phyloP scores from a whole-genome alignment of 2,888 invertebrate genomes.

The Troilus luridus region DNA sequence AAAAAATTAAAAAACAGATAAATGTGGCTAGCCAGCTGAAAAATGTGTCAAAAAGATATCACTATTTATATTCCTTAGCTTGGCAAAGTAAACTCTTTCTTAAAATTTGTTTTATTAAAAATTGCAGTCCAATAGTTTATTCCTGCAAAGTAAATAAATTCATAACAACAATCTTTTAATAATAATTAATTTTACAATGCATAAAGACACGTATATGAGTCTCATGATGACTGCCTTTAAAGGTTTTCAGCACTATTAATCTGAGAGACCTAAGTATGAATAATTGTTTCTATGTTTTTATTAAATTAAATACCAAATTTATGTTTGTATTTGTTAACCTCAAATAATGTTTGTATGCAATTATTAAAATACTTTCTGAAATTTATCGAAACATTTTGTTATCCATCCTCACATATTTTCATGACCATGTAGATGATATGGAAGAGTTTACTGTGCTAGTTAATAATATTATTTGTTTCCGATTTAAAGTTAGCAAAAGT shows the following conservation, averaged over 20 bases:
- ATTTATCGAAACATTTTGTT: not conserved
- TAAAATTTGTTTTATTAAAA: not conserved
- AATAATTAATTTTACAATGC: no score
- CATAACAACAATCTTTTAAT: not conserved
- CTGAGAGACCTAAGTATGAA: no score
- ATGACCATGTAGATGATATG: not conserved
- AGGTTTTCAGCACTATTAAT: no score
- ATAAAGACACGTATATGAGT: no score
- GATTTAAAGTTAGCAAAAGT: not conserved
- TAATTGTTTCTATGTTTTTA: no score
- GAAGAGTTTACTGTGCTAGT: not conserved
- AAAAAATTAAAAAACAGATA: not conserved
- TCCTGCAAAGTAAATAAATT: not conserved
- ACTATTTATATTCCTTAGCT: not conserved
- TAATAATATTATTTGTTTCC: not conserved
- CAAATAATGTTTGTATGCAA: no score
- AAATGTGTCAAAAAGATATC: not conserved
- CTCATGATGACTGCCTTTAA: no score
- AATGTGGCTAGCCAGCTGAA: not conserved
- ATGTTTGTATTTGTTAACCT: no score
- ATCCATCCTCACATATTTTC: not conserved
- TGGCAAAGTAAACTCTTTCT: not conserved
- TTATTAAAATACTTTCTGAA: no score
- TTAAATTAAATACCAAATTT: no score
- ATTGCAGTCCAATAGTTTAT: not conserved